phyloP scores from a whole-genome alignment of 37 sponge, comb jelly and placozoan species.

The Geodia barretti region DNA sequence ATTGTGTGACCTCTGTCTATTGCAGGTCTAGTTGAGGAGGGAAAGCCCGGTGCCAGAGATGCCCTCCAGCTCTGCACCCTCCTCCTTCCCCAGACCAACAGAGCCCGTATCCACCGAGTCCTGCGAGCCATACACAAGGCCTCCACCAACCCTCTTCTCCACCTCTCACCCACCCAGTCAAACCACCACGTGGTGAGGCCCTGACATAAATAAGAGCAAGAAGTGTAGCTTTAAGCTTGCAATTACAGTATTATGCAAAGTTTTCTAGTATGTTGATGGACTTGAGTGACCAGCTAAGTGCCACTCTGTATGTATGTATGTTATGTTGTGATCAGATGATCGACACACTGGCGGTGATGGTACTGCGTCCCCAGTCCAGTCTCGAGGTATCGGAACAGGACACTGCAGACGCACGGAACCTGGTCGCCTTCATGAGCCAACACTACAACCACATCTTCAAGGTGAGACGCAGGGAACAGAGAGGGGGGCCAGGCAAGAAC shows the following conservation, averaged over 20 bases:
- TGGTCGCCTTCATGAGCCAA: conserved; percentile 56
- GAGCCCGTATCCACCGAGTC: conserved; percentile 38
- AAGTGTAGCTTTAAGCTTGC: background rate
- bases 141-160: conserved; percentile 29
- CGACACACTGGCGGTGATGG: background rate
- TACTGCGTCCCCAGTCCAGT: background rate
- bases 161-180: conserved; percentile 15
- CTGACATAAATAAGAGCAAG: background rate
- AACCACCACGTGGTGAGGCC: conserved; percentile 43
- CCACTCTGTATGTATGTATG: too few species aligned
- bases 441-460: conserved; percentile 58
- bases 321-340: background rate
- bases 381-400: background rate
- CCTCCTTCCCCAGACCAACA: conserved; percentile 37
- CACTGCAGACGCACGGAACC: background rate
- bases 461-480: too few species aligned
- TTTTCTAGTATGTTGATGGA: background rate
- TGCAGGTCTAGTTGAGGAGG: conserved; percentile 12
- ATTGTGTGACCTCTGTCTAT: background rate
- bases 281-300: background rate
- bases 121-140: conserved; percentile 58
- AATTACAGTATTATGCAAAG: background rate
- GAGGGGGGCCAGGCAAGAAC: too few species aligned
- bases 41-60: conserved; percentile 1
- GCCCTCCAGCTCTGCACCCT: conserved; percentile 62